Evolutionary conservation across 30 jellyfish, hydroid and myxozoan species (phyloP), one percentile per base, ranked within the genome.

Genomic region (Aurelia sp.): DNA sequence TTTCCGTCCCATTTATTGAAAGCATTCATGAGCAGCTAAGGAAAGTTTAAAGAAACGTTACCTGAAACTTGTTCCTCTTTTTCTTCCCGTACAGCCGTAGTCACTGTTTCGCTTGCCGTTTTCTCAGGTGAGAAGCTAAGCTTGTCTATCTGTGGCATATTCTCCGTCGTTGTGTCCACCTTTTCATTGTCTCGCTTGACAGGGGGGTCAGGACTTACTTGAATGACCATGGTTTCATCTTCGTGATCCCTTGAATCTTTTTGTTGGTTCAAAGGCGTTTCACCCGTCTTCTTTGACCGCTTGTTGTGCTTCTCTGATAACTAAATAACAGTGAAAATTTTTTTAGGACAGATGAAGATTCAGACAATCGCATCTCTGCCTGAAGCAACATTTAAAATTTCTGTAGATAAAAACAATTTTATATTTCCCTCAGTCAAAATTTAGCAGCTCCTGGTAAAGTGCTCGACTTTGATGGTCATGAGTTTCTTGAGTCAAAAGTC

Each of bases 121-220:
- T 59, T 59, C 24, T 59, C 33, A 6, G 33, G 13, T n/a, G 33
- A n/a, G 16, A 21, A 6, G 69, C 33, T 5, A 59, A 59, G 69
- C 16, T 59, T 59, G 12, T 59, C 69, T 38, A 59, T 59, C 13
- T 59, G 33, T 4, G 69, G 69, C 16, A 59, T n/a, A 59, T 5
- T n/a, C 69, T 59, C 69, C 69, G 69, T 18, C 69, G 33, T 5
- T n/a, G 16, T 59, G 4, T 59, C 69, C 65, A 60, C 53, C 41
- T 50, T 58, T 60, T 66, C 72, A 47, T 33, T 60, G 20, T 38
- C 67, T 51, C 19, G 33, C 30, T 65, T 41, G 63, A 47, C 58
- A 63, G 78, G 90, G 69, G 91, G 91, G 64, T 81, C 91, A 5
- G 91, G 91, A 31, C 84, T 81, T 9, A 66, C 76, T 22, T 38